Evolutionary conservation across 37 sponge, comb jelly and placozoan species (phyloP).

Genomic region (Haliclona indistincta): DNA sequence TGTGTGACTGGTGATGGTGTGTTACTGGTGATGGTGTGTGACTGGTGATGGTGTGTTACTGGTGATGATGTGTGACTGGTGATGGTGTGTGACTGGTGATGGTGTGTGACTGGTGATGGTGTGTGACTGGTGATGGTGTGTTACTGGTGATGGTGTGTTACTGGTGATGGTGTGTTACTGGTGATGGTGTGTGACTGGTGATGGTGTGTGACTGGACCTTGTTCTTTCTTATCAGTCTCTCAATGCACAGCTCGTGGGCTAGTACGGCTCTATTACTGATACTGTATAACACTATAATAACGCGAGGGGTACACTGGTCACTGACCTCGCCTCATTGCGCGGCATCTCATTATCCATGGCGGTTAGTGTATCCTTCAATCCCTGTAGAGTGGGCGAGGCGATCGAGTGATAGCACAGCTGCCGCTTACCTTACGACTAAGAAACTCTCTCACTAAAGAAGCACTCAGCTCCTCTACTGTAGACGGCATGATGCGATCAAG

Average conservation of each 20-base stretch:
- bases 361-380: constrained; percentile 53
- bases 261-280: constrained; percentile 60
- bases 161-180: not conserved
- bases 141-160: not conserved
- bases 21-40: not conserved
- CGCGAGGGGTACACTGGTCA: not conserved
- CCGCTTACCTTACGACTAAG: constrained; percentile 61
- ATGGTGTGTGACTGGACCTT: constrained; percentile 35
- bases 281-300: constrained; percentile 31
- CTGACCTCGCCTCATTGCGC: constrained; percentile 38
- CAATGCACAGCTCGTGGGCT: constrained; percentile 57
- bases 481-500: constrained; percentile 17
- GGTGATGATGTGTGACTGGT: too few relatives aligned
- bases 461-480: constrained; percentile 46
- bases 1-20: not conserved
- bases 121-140: not conserved
- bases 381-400: constrained; percentile 24
- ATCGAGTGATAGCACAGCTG: not conserved
- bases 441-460: constrained; percentile 61
- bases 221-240: constrained; percentile 67
- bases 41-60: not conserved
- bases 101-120: not conserved
- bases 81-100: not conserved
- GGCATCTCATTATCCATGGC: constrained; percentile 59
- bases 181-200: not conserved